Conservation (phyloP, 2,888 invertebrate species). For the Synanthedon tipuliformis region DNA sequence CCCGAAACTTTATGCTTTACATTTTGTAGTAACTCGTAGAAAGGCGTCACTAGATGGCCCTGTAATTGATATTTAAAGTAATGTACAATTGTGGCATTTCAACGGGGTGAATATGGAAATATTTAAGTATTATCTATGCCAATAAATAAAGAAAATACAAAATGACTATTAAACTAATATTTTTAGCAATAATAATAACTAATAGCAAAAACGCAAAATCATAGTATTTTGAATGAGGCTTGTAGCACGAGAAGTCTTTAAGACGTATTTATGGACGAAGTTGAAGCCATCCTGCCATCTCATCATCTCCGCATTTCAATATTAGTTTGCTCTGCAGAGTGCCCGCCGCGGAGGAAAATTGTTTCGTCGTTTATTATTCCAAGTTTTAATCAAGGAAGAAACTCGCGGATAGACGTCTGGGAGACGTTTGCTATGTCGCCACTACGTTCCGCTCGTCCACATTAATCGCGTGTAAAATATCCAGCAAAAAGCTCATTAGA, state of each 20-base stretch:
- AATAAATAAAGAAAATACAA: too few relatives aligned
- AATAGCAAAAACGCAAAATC: too few relatives aligned
- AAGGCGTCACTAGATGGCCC: too few relatives aligned
- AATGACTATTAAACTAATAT: too few relatives aligned
- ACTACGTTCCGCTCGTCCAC: slow-evolving; percentile 23
- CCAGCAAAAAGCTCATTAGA: slow-evolving; percentile 31
- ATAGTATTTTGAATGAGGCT: background rate
- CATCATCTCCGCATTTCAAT: slow-evolving; percentile 39
- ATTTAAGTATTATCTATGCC: too few relatives aligned
- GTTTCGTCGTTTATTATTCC: slow-evolving; percentile 62
- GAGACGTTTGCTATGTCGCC: slow-evolving; percentile 27
- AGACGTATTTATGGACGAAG: background rate
- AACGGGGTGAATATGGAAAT: too few relatives aligned
- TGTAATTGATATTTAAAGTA: too few relatives aligned
- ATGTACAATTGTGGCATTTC: too few relatives aligned
- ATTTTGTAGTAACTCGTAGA: too few relatives aligned
- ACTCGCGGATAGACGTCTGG: slow-evolving; percentile 35
- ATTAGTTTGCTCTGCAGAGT: slow-evolving; percentile 41
- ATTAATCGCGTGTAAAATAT: slow-evolving; percentile 47
- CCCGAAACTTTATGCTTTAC: too few relatives aligned
- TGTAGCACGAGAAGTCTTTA: background rate
- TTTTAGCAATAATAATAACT: too few relatives aligned
- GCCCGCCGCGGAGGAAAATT: slow-evolving; percentile 39
- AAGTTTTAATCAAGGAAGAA: slow-evolving; percentile 63
- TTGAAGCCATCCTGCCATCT: slow-evolving; percentile 2